Conservation (phyloP, 2,113 vertebrate species). For the Melospiza melodia region DNA sequence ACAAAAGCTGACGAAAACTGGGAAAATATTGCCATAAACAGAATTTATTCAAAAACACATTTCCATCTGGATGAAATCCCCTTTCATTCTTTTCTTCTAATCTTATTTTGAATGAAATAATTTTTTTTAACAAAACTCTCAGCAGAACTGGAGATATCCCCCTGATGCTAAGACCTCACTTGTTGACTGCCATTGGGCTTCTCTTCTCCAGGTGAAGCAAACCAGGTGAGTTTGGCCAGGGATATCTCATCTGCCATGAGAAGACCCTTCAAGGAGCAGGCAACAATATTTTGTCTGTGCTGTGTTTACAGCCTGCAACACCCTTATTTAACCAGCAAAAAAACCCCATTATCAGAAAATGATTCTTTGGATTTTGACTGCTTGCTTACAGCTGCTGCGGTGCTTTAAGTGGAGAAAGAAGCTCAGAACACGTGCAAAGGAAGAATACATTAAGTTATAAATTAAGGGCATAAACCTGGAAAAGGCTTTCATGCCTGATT, state of each 20-base stretch:
- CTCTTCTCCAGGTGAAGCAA: neutral
- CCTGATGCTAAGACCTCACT: neutral
- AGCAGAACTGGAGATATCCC: neutral
- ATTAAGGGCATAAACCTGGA: constrained; percentile 10
- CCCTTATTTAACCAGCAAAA: neutral
- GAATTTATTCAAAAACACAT: neutral
- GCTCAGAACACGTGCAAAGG: neutral
- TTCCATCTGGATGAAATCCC: constrained; percentile 24
- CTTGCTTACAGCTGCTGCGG: neutral
- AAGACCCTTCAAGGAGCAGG: neutral
- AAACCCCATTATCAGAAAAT: neutral
- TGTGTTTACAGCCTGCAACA: neutral
- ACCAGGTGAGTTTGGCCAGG: neutral
- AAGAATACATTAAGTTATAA: neutral
- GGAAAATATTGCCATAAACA: constrained; percentile 28
- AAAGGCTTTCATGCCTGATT: constrained; percentile 44
- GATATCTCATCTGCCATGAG: neutral
- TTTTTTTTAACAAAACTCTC: neutral
- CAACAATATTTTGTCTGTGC: neutral
- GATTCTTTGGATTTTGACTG: neutral
- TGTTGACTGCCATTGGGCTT: neutral
- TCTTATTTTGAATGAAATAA: neutral
- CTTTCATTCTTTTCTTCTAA: neutral
- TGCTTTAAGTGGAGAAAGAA: neutral
- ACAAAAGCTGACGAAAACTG: neutral